These are phyloP conservation scores for Haplochromis vanheusdeni DNA, from an alignment of 2,113 vertebrate species.

Conservation along the genomic window DNA sequence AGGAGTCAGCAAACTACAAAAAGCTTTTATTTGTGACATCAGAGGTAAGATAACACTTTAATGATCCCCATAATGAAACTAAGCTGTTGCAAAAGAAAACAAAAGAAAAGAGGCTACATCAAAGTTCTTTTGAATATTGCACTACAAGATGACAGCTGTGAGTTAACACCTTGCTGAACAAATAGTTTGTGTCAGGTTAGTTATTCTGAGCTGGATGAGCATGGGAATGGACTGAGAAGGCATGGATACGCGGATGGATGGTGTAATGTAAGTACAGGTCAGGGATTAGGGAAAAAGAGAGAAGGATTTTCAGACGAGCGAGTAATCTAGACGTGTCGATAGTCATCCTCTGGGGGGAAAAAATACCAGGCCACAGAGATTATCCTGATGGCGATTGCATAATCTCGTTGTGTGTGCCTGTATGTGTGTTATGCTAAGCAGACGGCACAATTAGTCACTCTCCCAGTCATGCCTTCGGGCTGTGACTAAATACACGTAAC, in stretches of 20 bases:
- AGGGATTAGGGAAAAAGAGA: constrained; percentile 29
- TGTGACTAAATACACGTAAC: constrained; percentile 7
- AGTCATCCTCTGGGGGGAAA: constrained; percentile 3
- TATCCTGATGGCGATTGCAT: constrained; percentile 47
- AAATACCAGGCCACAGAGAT: constrained; percentile 31
- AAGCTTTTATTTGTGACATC: background rate
- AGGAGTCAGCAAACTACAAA: background rate
- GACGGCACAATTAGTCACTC: constrained; percentile 58
- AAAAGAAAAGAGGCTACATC: background rate
- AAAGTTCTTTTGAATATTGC: background rate
- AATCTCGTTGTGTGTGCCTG: constrained; percentile 27
- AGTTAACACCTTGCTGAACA: background rate
- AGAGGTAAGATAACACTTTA: background rate
- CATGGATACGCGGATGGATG: background rate
- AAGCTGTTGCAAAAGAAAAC: background rate
- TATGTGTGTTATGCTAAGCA: constrained; percentile 27
- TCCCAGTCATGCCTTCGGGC: constrained; percentile 17
- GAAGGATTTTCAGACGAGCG: constrained; percentile 27
- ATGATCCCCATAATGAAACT: background rate
- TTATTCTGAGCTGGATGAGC: background rate
- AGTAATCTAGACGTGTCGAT: constrained; percentile 48
- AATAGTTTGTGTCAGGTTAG: background rate
- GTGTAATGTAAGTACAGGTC: constrained; percentile 7
- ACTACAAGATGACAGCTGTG: background rate
- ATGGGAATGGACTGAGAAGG: background rate